A percentile compares a stretch with the other conserved stretches of the same genome.
phyloP scores from a whole-genome alignment of 2,113 vertebrate species.

The Arothron firmamentum region DNA sequence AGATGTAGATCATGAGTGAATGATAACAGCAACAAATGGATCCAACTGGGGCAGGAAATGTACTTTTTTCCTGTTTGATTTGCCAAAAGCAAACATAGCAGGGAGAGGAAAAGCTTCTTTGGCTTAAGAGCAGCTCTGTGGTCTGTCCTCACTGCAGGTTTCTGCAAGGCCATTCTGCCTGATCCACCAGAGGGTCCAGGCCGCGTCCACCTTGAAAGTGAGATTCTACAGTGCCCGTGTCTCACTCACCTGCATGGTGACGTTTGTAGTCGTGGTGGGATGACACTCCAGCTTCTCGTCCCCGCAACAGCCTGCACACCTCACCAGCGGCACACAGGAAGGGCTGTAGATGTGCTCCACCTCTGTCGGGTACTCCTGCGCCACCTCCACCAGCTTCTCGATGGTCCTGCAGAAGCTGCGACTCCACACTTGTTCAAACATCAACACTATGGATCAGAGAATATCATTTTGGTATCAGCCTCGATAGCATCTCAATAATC shows the following conservation, averaged over 20 bases:
- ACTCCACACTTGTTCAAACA: conserved; percentile 90
- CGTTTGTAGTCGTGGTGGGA: conserved; percentile 75
- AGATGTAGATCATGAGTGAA: conserved; percentile 2
- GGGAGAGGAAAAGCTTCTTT: neutral
- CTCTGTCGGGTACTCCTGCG: conserved; percentile 84
- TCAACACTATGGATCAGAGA: conserved; percentile 74
- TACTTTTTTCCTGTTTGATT: neutral
- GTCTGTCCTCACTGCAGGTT: neutral
- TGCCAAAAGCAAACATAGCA: neutral
- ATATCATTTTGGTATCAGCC: neutral
- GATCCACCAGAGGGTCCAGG: no score
- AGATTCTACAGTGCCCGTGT: neutral
- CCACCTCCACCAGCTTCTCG: conserved; percentile 87
- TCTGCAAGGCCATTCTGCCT: no score
- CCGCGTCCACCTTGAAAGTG: neutral
- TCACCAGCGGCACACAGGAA: conserved; percentile 85
- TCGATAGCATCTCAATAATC: conserved; percentile 8
- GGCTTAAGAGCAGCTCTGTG: neutral
- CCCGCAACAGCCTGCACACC: conserved; percentile 90
- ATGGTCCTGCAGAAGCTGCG: conserved; percentile 90
- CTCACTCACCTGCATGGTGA: conserved; percentile 87
- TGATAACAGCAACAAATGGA: neutral
- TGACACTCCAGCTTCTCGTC: conserved; percentile 88
- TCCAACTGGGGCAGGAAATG: neutral
- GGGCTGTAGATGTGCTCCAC: conserved; percentile 91